A percentile compares a stretch with the other conserved stretches of the same genome.
Conservation (phyloP, 2,888 invertebrate species). For the Hydraecia micacea region DNA sequence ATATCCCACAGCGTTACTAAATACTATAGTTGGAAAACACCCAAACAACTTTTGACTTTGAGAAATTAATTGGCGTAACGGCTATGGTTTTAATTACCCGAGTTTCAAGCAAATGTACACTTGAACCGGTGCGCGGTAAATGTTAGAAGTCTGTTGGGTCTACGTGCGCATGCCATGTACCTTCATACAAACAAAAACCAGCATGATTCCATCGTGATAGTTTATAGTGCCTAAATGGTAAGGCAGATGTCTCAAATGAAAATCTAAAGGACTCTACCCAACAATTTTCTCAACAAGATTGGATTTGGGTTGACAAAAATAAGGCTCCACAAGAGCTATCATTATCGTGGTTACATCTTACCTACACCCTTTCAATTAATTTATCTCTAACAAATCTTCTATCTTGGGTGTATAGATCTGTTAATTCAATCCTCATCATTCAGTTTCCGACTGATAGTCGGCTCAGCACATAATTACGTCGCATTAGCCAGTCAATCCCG, state of each 20-base stretch:
- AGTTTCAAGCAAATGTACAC: constrained; percentile 73
- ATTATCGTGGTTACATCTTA: background rate
- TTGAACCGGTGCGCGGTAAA: constrained; percentile 60
- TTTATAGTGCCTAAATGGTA: background rate
- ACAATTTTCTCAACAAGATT: background rate
- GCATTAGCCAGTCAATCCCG: constrained; percentile 20
- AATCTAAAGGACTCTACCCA: background rate
- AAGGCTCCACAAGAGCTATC: background rate
- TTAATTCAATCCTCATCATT: background rate
- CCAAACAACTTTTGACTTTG: constrained; percentile 84
- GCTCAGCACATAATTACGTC: constrained; percentile 13
- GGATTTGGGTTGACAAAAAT: background rate
- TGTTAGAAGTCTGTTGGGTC: constrained; percentile 46
- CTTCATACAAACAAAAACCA: background rate
- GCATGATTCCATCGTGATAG: background rate
- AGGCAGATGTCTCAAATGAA: background rate
- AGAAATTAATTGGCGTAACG: constrained; percentile 89
- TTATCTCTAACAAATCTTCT: background rate
- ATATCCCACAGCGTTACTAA: constrained; percentile 55
- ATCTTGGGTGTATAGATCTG: background rate
- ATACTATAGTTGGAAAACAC: constrained; percentile 70
- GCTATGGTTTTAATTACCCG: constrained; percentile 82
- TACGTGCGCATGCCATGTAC: constrained; percentile 18
- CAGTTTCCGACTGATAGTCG: background rate
- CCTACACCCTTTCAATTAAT: background rate